A percentile compares a stretch with the other conserved stretches of the same genome.
Evolutionary conservation across 2,888 invertebrate species (phyloP).

Genomic region (Xylota sylvarum): DNA sequence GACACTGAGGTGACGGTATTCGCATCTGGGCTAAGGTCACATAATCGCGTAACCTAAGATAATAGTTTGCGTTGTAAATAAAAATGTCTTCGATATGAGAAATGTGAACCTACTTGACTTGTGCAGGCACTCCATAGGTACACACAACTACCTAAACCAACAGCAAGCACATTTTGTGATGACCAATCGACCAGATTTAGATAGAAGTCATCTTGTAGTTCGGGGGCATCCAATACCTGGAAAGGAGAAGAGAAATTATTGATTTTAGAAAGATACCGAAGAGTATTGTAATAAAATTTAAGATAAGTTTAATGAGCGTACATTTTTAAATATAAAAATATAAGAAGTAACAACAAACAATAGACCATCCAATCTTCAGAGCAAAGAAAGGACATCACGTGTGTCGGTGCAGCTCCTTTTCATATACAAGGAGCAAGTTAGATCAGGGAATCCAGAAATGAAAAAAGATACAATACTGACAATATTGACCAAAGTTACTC

Average conservation of each 20-base stretch:
- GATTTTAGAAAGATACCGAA: no score
- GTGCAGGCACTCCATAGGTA: constrained; percentile 99
- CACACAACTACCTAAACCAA: constrained; percentile 98
- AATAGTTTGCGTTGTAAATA: constrained; percentile 20
- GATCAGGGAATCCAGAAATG: no score
- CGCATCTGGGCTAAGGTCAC: constrained; percentile 96
- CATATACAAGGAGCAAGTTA: no score
- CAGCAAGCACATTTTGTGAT: constrained; percentile 98
- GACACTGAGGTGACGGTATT: constrained; percentile 99
- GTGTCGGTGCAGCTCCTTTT: no score
- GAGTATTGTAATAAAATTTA: no score
- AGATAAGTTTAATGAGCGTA: no score
- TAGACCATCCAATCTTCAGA: no score
- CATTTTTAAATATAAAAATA: no score
- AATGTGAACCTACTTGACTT: constrained; percentile 89
- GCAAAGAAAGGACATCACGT: no score
- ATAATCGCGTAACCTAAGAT: constrained; percentile 93
- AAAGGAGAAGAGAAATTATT: constrained; percentile 8
- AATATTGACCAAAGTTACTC: no score
- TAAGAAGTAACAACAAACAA: no score
- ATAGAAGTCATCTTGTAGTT: constrained; percentile 97
- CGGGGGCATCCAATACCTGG: constrained; percentile 84
- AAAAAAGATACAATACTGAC: no score
- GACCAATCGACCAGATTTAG: constrained; percentile 99
- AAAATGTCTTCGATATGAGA: not conserved